Conservation (phyloP, 2,797 vertebrate species). For the Spea hammondii region DNA sequence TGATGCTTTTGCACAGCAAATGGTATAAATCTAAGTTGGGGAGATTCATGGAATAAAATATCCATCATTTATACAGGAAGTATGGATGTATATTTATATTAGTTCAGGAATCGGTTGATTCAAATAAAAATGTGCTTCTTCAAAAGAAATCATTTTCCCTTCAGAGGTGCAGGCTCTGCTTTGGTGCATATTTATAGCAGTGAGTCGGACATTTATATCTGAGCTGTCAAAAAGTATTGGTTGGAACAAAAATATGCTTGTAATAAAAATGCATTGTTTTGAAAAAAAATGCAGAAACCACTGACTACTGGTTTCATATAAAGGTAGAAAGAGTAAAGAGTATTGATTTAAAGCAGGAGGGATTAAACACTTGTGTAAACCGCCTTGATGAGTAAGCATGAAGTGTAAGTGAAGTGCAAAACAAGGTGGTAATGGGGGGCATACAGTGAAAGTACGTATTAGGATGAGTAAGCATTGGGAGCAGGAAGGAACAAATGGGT, state of each 20-base stretch:
- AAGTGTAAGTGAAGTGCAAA: conserved; percentile 10
- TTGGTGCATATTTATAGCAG: conserved; percentile 76
- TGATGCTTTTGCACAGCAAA: conserved; percentile 18
- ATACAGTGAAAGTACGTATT: background rate
- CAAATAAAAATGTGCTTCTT: conserved; percentile 79
- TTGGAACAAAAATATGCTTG: conserved; percentile 80
- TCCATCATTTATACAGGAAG: conserved; percentile 52
- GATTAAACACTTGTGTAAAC: conserved; percentile 48
- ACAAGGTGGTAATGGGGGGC: background rate
- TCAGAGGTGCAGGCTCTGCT: conserved; percentile 73
- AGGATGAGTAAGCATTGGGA: no score
- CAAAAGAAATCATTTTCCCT: conserved; percentile 79
- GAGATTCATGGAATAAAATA: conserved; percentile 46
- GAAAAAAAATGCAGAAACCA: conserved; percentile 64
- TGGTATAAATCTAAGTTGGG: conserved; percentile 39
- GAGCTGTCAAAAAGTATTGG: conserved; percentile 80
- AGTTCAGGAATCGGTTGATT: conserved; percentile 71
- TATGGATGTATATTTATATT: conserved; percentile 58
- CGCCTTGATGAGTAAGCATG: conserved; percentile 13
- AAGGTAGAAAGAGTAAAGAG: conserved; percentile 72
- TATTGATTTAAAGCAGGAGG: conserved; percentile 73
- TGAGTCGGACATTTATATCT: conserved; percentile 77
- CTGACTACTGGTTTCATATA: conserved; percentile 75
- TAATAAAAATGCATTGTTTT: conserved; percentile 83
- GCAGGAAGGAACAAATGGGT: no score